Evolutionary conservation across 2,113 vertebrate genomes (phyloP).

Genomic region (Aleadryas rufinucha): DNA sequence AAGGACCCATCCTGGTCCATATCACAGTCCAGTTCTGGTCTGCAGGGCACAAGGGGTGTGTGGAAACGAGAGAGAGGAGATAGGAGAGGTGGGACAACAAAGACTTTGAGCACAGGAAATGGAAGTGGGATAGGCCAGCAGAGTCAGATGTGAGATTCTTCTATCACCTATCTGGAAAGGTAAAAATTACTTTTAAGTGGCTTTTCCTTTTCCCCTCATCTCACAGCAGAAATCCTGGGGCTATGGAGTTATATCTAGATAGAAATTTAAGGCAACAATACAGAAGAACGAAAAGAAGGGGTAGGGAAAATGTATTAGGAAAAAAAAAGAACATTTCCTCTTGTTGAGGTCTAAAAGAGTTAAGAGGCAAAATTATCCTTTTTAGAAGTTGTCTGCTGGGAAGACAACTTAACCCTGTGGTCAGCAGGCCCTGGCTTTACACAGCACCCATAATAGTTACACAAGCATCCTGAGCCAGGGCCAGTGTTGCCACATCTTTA

Average conservation of each 20-base stretch:
- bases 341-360: not conserved
- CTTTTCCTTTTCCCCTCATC: not conserved
- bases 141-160: not conserved
- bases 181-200: not conserved
- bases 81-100: not conserved
- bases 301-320: not conserved
- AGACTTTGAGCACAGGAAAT: not conserved
- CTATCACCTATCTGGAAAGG: not conserved
- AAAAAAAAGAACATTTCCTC: not conserved
- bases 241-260: not conserved
- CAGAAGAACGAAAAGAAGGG: not conserved
- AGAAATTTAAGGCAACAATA: not conserved
- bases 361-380: constrained; percentile 12
- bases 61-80: not conserved
- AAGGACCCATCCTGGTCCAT: not conserved
- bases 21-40: not conserved
- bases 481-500: constrained; percentile 44
- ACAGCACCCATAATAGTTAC: constrained; percentile 25
- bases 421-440: constrained; percentile 33
- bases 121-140: not conserved
- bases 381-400: constrained; percentile 29
- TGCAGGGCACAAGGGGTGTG: not conserved
- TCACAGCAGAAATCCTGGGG: not conserved
- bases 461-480: constrained; percentile 17
- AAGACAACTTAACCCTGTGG: constrained; percentile 49